Base-by-base conservation (phyloP, 2,113 vertebrate species). In the Callipepla squamata region DNA sequence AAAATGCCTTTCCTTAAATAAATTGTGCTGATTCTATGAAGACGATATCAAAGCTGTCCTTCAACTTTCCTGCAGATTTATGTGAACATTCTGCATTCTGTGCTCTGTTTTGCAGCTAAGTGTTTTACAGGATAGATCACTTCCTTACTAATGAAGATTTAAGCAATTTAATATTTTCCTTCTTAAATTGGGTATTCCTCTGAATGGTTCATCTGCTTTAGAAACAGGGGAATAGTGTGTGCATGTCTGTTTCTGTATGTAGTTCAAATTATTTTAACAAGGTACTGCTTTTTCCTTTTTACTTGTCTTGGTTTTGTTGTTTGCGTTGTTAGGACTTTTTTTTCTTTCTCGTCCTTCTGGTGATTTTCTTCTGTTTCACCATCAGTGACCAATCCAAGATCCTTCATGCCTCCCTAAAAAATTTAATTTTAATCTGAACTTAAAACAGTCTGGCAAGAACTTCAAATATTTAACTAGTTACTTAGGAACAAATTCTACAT, bases 401-500 rank as follows among this genome's bases (percentile, higher is more conserved):
- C 8, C 11, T 68, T 92, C 59, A 70, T 32, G 61, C 45, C 36
- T 92, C 66, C 58, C 26, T 77, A 89, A 84, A 86, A 89, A 84
- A 86, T 53, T n/a, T 81, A 18, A 53, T 79, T 87, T 89, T 93
- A 75, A 87, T 75, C 40, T 62, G n/a, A 90, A 10, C 7, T 94
- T 45, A 65, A 66, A 87, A 84, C 88, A 87, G 23, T 5, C 42
- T 93, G 74, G 58, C 59, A 94, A 45, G 13, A 73, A 16, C 21
- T 84, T 94, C 90, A 94, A 90, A 93, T 92, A 61, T 13, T 90
- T 84, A 79, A 73, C 21, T 66, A 32, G n/a, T 87, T 92, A 69
- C 75, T 55, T 80, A 58, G 50, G 67, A 91, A n/a, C n/a, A 87
- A 90, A 79, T 66, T 66, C 21, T 69, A 36, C 75, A 45, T 50